Percentiles rank a stretch among this genome's conserved stretches.
Conservation (phyloP, 2,797 vertebrate genomes). For the Steatocranus sp. region DNA sequence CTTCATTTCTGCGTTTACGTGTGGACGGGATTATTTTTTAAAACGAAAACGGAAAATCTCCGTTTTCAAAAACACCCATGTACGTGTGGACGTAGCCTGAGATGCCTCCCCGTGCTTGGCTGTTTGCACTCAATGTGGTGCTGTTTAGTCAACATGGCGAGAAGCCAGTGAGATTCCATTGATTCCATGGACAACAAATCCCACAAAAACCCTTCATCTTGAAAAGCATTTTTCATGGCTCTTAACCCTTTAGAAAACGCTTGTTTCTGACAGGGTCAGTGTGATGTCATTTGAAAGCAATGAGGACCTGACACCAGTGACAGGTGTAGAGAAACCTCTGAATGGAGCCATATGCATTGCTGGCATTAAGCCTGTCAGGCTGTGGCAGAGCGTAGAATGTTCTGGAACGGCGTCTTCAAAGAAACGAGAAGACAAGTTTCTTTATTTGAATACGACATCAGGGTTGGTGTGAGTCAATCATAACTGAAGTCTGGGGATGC, state of each 20-base stretch:
- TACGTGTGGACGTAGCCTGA: too few species aligned
- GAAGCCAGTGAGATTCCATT: conserved; percentile 47
- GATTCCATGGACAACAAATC: conserved; percentile 27
- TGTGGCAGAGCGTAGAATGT: neutral
- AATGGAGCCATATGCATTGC: conserved; percentile 3
- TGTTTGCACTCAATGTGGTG: conserved; percentile 3
- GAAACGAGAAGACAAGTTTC: neutral
- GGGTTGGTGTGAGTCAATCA: neutral
- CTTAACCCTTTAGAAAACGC: conserved; percentile 37
- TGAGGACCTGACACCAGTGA: conserved; percentile 27
- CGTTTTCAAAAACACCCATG: too few species aligned
- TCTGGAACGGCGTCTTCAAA: neutral
- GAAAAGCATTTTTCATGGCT: neutral
- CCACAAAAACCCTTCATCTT: neutral
- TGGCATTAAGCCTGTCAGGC: conserved; percentile 21
- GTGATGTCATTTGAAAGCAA: conserved; percentile 18
- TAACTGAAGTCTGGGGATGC: neutral
- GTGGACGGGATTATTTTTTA: too few species aligned
- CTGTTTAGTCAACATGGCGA: conserved; percentile 32
- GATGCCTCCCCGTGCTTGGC: neutral
- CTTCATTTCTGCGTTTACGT: too few species aligned
- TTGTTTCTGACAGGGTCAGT: conserved; percentile 37
- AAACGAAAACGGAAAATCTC: too few species aligned
- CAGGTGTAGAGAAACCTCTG: neutral
- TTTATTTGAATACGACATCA: neutral